Base-by-base conservation (phyloP, 1,140 invertebrate species). In the Nasonia longicornis region DNA sequence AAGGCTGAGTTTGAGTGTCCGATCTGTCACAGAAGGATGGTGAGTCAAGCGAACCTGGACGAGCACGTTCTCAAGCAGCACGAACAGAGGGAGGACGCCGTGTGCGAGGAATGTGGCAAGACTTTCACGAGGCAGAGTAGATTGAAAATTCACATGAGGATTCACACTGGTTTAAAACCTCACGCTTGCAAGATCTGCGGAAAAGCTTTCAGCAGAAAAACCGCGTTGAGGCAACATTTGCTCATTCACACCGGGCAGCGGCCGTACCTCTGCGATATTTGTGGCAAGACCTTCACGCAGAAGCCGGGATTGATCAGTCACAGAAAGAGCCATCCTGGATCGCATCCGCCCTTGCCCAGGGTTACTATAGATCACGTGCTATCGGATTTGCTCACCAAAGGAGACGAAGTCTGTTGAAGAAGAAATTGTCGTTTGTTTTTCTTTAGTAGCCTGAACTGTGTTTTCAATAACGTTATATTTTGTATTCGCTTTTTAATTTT, bases 161-260 rank as follows among this genome's bases (percentile, higher is more conserved):
- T 92, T 71, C 94, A 95, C 74, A 92, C 93, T 0, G 93, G 93
- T 0, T 92, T 93, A 52, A 93, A 92, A 81, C 91, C 92, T 0
- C 93, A 92, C 84, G 88, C 88, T 16, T 95, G 95, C 83, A 91
- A 92, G 11, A 86, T 94, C 42, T 95, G 94, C 84, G 88, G 88
- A 7, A 94, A 94, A 83, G 91, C 89, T 0, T 93, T 93, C 79
- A 89, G 88, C 0, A 82, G 89, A 64, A 86, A 88, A 77, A 90
- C 88, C 7, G 87, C 90, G 0, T 82, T 91, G 8, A 89, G 89
- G 42, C 89, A 91, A 26, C 97, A 97, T 87, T 92, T 96, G 86
- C 92, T 95, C 0, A 95, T 94, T 6, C 96, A 97, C 84, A 96
- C 95, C 0, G 95, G 96, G 0, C 95, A 97, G 85, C 91, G 96